Base-by-base conservation (phyloP, 2,797 vertebrate species). In the Luscinia megarhynchos region DNA sequence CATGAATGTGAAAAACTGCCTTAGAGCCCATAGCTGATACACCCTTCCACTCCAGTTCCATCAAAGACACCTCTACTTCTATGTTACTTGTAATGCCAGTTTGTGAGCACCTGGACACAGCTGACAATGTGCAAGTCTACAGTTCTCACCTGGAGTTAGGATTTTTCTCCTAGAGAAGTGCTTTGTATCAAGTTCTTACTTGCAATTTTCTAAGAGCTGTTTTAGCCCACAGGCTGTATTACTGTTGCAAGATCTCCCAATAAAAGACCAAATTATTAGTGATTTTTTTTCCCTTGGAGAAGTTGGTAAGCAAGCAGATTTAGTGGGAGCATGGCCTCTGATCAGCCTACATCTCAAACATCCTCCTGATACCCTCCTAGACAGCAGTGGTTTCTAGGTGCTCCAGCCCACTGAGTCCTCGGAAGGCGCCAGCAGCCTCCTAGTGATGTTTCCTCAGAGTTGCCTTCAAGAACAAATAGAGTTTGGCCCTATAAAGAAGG, bases 221-320 rank as follows among this genome's bases (percentile, higher is more conserved):
- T 95, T 75, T 48, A 85, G 82, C 93, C 84, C 76, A 91, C 54
- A 66, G 79, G 85, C 83, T 78, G 82, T 66, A 48, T 54, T 87
- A 64, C 18, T 61, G 20, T 14, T 68, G 40, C 43, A 90, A 68
- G 58, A 73, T 76, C 69, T 88, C 46, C n/a, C 66, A 78, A 20
- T 69, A 93, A 84, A 94, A 43, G 51, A 81, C 40, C 27, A 41
- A 78, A 84, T 30, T 77, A 78, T 46, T 62, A 45, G 34, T 11
- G 7, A 30, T 16, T 38, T 70, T 54, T 78, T 59, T 55, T 5
- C 12, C 19, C 24, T 51, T 54, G 1, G 2, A 85, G 50, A 83
- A 50, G 12, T 9, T 22, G n/a, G 34, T 64, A 74, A 89, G 41
- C 32, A 66, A 83, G 32, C 22, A 50, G 22, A 45, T 74, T 53